These are phyloP conservation scores for Spisula solida DNA, from an alignment of 2,888 invertebrate species.

Conservation along the genomic window DNA sequence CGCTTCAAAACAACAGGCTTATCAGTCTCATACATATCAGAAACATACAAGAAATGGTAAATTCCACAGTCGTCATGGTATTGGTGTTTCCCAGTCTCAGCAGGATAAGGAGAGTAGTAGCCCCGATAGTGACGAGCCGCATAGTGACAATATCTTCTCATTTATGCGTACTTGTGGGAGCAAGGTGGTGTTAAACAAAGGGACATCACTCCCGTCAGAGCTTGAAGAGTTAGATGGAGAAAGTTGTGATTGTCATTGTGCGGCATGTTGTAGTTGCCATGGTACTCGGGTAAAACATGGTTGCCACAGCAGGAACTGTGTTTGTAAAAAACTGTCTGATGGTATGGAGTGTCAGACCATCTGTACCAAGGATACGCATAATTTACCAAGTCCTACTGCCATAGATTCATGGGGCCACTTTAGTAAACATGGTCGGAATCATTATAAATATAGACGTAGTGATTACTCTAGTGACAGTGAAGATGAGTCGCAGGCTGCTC, in stretches of 20 bases:
- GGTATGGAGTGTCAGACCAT: conserved; percentile 51
- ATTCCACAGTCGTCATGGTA: neutral
- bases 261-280: conserved; percentile 71
- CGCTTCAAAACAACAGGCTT: neutral
- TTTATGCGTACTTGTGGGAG: conserved; percentile 51
- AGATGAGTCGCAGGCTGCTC: conserved; percentile 72
- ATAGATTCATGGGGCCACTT: conserved; percentile 83
- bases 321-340: conserved; percentile 67
- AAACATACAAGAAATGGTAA: conserved; percentile 20
- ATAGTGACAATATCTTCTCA: conserved; percentile 58
- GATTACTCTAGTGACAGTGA: conserved; percentile 84
- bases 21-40: conserved; percentile 28
- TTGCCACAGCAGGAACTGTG: conserved; percentile 55
- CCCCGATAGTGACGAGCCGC: conserved; percentile 54
- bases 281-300: conserved; percentile 47
- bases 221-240: conserved; percentile 58
- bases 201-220: conserved; percentile 64
- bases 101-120: conserved; percentile 52
- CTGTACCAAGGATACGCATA: conserved; percentile 32
- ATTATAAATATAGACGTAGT: conserved; percentile 82
- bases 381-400: conserved; percentile 69
- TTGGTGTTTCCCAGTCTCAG: conserved; percentile 18
- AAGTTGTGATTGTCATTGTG: conserved; percentile 71
- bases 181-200: conserved; percentile 60
- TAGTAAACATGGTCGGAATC: conserved; percentile 74